A percentile compares a stretch with the other conserved stretches of the same genome.
These are phyloP conservation scores for Chaenodraco wilsoni DNA, from an alignment of 2,797 vertebrate genomes.

Conservation along the genomic window DNA sequence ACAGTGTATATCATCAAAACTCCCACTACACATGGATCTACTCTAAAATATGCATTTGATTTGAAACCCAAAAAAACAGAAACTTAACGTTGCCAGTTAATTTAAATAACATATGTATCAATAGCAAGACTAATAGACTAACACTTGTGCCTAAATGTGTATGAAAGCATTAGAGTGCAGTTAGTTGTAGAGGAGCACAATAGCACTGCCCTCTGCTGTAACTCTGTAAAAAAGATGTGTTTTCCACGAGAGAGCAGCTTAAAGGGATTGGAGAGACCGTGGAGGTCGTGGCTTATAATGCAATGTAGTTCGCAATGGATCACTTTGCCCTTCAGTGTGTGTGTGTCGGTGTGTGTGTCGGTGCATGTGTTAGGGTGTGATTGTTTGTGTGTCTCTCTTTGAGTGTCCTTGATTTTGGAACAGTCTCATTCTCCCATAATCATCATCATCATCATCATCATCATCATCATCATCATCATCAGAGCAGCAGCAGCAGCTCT, in stretches of 20 bases:
- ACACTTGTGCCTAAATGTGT: background rate
- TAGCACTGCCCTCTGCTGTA: conserved; percentile 26
- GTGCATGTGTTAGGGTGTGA: conserved; percentile 24
- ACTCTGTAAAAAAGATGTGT: conserved; percentile 18
- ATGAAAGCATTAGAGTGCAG: conserved; percentile 2
- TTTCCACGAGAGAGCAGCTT: conserved; percentile 45
- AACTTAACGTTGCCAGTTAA: background rate
- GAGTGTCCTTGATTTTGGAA: conserved; percentile 50
- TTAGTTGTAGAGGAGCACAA: conserved; percentile 11
- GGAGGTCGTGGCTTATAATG: conserved; percentile 45
- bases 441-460: conserved; percentile 25
- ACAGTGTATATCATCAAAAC: background rate
- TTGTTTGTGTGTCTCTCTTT: conserved; percentile 32
- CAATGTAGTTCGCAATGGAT: conserved; percentile 47
- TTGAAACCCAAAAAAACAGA: background rate
- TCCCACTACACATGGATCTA: background rate
- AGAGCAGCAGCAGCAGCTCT: conserved; percentile 32
- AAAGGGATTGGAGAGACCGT: conserved; percentile 51
- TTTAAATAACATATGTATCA: background rate
- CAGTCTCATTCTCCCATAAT: conserved; percentile 36
- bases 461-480: conserved; percentile 30
- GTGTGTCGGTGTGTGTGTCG: conserved; percentile 19
- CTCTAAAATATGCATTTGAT: background rate
- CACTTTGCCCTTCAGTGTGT: conserved; percentile 49
- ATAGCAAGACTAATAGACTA: background rate